phyloP scores from a whole-genome alignment of 1,140 invertebrate genomes.

The Heterodera schachtii region DNA sequence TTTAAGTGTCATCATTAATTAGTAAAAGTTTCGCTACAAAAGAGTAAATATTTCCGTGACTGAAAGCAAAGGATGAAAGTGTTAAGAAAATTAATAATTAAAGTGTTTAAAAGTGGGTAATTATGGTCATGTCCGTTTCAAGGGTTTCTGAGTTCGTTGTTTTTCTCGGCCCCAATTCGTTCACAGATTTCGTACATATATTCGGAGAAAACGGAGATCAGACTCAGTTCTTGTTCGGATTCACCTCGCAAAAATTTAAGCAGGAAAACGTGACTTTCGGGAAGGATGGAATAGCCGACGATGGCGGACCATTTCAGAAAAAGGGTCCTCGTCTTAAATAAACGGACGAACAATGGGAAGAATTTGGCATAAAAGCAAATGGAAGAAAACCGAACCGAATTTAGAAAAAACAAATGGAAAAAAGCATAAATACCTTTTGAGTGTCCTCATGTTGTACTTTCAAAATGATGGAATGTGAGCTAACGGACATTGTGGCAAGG shows the following conservation, averaged over 20 bases:
- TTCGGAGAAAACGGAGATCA: conserved; percentile 45
- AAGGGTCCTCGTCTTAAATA: conserved; percentile 41
- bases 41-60: no score
- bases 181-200: conserved; percentile 52
- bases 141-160: neutral
- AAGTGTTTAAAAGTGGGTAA: neutral
- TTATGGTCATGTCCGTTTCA: neutral
- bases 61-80: neutral
- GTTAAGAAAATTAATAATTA: neutral
- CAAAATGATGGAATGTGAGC: conserved; percentile 39
- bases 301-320: conserved; percentile 36
- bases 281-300: conserved; percentile 32
- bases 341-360: no score
- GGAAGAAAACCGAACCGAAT: no score
- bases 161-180: conserved; percentile 36
- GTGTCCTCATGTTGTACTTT: conserved; percentile 38
- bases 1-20: no score
- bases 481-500: conserved; percentile 25
- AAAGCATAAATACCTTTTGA: conserved; percentile 35
- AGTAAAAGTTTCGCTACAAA: no score
- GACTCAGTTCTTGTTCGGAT: conserved; percentile 2
- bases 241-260: conserved; percentile 27
- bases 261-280: conserved; percentile 38
- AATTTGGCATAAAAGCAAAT: no score
- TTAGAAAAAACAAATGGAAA: no score